These are phyloP conservation scores for Sinocyclocheilus anophthalmus DNA, from an alignment of 2,113 vertebrate species.

Conservation along the genomic window DNA sequence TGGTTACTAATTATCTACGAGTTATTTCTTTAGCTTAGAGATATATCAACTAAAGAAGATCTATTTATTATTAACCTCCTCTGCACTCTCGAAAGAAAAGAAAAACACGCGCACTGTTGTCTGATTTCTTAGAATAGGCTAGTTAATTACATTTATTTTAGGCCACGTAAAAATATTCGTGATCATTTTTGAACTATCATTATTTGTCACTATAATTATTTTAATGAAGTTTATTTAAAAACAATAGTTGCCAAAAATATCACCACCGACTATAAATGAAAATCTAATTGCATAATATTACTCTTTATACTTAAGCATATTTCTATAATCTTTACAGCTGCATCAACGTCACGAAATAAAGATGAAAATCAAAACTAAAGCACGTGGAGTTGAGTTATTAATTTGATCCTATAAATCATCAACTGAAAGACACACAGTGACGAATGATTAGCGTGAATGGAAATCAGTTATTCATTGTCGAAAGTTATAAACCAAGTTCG, in stretches of 20 bases:
- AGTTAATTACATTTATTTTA: neutral
- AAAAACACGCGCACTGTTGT: neutral
- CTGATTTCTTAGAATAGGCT: neutral
- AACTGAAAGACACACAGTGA: conserved; percentile 95
- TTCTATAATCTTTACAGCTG: neutral
- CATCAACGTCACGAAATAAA: conserved; percentile 5
- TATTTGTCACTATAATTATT: neutral
- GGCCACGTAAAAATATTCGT: neutral
- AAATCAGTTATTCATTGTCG: conserved; percentile 92
- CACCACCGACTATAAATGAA: neutral
- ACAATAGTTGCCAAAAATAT: neutral
- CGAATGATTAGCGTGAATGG: conserved; percentile 86
- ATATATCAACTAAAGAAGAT: conserved; percentile 72
- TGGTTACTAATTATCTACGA: conserved; percentile 81
- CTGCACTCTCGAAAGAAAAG: conserved; percentile 52
- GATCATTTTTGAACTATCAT: neutral
- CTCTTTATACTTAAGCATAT: neutral
- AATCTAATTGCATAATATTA: neutral
- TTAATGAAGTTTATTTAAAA: neutral
- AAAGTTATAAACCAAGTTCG: conserved; percentile 85
- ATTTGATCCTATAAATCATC: conserved; percentile 99
- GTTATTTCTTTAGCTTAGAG: conserved; percentile 72
- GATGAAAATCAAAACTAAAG: conserved; percentile 75
- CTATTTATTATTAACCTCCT: conserved; percentile 76
- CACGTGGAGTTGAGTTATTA: conserved; percentile 93